Evolutionary conservation across 1,140 invertebrate genomes (phyloP).

Genomic region (Bombus waltoni): DNA sequence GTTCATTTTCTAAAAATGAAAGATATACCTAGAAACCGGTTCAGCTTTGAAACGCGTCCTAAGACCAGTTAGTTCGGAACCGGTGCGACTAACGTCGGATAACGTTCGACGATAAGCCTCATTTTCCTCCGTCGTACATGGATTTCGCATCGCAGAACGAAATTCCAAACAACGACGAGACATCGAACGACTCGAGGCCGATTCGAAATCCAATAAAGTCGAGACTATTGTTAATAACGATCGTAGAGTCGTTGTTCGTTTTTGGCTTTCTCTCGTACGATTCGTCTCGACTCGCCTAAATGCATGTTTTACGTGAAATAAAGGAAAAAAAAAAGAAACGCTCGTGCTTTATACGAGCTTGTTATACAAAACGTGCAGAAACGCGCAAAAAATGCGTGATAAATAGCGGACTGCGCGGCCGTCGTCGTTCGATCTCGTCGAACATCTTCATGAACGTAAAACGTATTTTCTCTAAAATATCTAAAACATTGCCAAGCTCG

Average conservation of each 20-base stretch:
- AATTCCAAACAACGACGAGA: constrained; percentile 9
- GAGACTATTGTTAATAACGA: background rate
- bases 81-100: constrained; percentile 9
- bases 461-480: background rate
- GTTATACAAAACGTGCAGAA: background rate
- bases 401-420: background rate
- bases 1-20: constrained; percentile 13
- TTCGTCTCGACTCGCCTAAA: background rate
- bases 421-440: constrained; percentile 9
- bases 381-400: background rate
- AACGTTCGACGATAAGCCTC: constrained; percentile 44
- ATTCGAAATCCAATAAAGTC: background rate
- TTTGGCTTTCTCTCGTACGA: background rate
- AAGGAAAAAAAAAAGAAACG: background rate
- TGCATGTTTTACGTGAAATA: background rate
- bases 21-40: constrained; percentile 30
- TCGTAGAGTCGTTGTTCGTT: no score
- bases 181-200: background rate
- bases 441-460: no score
- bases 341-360: background rate
- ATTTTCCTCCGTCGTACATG: background rate
- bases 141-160: constrained; percentile 18
- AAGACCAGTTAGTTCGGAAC: constrained; percentile 32
- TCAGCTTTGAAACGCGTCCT: constrained; percentile 3
- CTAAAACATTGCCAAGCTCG: background rate